phyloP scores from a whole-genome alignment of 2,797 vertebrate genomes.

The Dendrocincla tyrannina region DNA sequence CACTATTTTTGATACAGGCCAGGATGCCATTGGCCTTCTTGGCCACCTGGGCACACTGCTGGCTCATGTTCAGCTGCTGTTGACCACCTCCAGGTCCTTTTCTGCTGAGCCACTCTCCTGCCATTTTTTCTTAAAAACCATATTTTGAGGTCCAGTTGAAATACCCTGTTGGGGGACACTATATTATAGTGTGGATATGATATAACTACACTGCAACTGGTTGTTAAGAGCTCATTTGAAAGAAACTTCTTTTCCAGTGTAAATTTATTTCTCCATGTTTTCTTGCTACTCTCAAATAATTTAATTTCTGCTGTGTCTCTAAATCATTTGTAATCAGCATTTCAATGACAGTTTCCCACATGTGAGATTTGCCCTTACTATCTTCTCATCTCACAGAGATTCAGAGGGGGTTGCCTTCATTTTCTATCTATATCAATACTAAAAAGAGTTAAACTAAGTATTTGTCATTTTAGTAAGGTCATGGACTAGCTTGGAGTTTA shows the following conservation, averaged over 20 bases:
- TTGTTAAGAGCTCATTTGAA: neutral
- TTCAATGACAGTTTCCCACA: neutral
- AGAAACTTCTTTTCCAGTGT: neutral
- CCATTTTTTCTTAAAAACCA: neutral
- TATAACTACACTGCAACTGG: neutral
- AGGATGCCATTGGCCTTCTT: neutral
- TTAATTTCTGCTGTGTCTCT: neutral
- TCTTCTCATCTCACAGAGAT: neutral
- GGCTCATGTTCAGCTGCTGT: neutral
- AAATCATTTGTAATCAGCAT: neutral
- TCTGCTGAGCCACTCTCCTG: neutral
- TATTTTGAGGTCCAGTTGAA: neutral
- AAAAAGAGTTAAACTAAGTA: neutral
- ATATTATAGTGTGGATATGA: neutral
- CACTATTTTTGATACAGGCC: fast-evolving
- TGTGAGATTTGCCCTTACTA: neutral
- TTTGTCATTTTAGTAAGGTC: neutral
- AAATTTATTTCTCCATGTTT: neutral
- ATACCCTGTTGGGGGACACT: neutral
- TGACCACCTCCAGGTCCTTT: neutral
- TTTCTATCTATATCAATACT: neutral
- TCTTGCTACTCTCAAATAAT: neutral
- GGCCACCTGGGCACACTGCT: neutral
- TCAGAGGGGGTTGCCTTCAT: neutral
- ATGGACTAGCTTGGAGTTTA: neutral